Evolutionary conservation across 2,888 invertebrate species (phyloP), one percentile per base, ranked within the genome.

Genomic region (Sesamia inferens): DNA sequence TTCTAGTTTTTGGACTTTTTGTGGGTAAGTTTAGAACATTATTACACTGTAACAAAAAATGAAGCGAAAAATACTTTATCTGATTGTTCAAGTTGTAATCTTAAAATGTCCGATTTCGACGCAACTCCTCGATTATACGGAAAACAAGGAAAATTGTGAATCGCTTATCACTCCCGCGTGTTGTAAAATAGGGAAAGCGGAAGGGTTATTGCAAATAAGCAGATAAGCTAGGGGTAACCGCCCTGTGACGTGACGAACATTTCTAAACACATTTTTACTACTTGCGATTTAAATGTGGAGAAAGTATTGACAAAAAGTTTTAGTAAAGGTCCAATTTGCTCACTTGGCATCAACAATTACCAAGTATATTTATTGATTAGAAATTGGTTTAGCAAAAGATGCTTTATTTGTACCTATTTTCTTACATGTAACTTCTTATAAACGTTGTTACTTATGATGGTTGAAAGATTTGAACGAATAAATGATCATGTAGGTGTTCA

Each of bases 1-100:
- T 92, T 24, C 88, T 92, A 67, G 87, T 92, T 81, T 92, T 92
- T 84, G 92, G 92, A 91, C 90, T 92, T 78, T 92, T 92, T 79
- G 88, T 92, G 83, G 92, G 92, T 92, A 80, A 92, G 92, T 91
- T 73, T n/a, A 44, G 22, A 54, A 1, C 22, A 10, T 22, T 64
- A 44, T 14, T 11, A 19, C 5, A 24, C 1, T 10, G 5, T 39
- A 0, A 22, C 0, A n/a, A 19, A n/a, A 78, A 78, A 47, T 16
- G 0, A 24, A 42, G 1, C 2, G 2, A 44, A 31, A 22, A n/a
- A 19, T 10, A 22, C 39, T 10, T 31, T 16, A 10, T 42, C 14
- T 31, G 0, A 24, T n/a, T 47, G 47, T 59, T 64, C 4, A 24
- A 19, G 14, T n/a, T 6, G 8, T n/a, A 16, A 1, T 24, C 14